These are phyloP conservation scores for Lamellibrachia columna DNA, from an alignment of 2,888 invertebrate genomes.

Conservation along the genomic window DNA sequence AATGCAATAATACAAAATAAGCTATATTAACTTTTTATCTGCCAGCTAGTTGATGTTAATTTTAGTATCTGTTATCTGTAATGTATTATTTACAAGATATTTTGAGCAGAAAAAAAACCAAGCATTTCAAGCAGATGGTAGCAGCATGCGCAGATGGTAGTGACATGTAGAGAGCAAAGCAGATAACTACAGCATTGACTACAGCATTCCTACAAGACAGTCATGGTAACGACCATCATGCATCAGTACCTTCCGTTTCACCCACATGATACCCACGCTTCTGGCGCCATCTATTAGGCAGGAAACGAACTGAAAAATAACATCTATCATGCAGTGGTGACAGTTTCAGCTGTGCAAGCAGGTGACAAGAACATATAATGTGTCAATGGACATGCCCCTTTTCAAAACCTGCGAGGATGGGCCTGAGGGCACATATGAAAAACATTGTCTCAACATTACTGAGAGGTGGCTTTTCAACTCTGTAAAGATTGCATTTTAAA, in stretches of 20 bases:
- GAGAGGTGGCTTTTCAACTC: background rate
- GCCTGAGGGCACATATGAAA: background rate
- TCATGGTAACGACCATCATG: background rate
- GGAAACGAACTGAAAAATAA: constrained; percentile 16
- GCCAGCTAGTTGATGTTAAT: background rate
- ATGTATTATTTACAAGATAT: background rate
- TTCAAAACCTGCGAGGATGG: too few relatives aligned
- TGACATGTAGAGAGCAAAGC: background rate
- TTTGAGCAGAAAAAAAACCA: background rate
- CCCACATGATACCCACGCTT: constrained; percentile 3
- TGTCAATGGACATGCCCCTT: background rate
- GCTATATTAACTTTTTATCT: too few relatives aligned
- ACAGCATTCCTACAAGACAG: background rate
- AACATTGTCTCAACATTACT: background rate
- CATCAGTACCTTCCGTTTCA: constrained; percentile 10
- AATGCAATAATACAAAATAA: background rate
- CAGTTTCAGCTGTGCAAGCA: background rate
- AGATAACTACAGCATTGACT: background rate
- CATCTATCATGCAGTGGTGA: constrained; percentile 6
- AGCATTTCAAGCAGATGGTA: background rate
- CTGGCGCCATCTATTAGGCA: background rate
- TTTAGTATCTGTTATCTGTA: background rate
- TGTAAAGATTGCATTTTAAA: background rate
- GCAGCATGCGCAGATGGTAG: background rate
- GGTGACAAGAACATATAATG: background rate